phyloP scores from a whole-genome alignment of 2,113 vertebrate genomes.

The Coturnix japonica region DNA sequence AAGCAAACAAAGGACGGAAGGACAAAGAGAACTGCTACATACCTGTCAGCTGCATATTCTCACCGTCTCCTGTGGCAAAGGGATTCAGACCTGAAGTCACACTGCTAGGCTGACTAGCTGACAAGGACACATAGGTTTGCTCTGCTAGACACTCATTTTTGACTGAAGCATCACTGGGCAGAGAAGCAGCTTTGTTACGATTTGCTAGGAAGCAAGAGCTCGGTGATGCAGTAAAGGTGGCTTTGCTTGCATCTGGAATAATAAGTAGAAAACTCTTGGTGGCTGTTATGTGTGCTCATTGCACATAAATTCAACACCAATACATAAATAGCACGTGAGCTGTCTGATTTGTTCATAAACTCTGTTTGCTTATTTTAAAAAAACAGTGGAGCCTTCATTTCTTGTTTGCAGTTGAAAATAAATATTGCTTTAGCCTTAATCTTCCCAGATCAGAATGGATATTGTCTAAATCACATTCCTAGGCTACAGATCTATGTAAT shows the following conservation, averaged over 20 bases:
- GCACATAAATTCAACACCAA: background rate
- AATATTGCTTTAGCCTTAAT: background rate
- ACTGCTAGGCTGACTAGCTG: conserved; percentile 77
- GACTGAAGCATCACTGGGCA: conserved; percentile 82
- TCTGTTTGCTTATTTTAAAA: background rate
- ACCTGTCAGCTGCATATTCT: conserved; percentile 85
- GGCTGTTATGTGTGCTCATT: background rate
- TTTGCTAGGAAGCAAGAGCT: conserved; percentile 98
- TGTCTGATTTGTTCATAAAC: background rate
- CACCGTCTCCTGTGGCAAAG: conserved; percentile 78
- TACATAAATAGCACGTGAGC: background rate
- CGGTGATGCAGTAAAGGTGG: conserved; percentile 92
- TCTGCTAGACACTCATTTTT: conserved; percentile 90
- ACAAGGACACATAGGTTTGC: conserved; percentile 80
- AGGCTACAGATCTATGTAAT: background rate
- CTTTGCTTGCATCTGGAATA: conserved; percentile 93
- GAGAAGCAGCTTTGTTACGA: conserved; percentile 83
- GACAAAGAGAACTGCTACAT: background rate
- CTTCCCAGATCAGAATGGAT: background rate
- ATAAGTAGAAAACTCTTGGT: background rate
- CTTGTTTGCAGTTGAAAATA: background rate
- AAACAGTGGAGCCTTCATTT: background rate
- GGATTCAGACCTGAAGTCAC: conserved; percentile 71
- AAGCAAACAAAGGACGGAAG: background rate
- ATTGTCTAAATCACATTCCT: background rate